Evolutionary conservation across 2,888 invertebrate genomes (phyloP).

Genomic region (Coleophora deauratella): DNA sequence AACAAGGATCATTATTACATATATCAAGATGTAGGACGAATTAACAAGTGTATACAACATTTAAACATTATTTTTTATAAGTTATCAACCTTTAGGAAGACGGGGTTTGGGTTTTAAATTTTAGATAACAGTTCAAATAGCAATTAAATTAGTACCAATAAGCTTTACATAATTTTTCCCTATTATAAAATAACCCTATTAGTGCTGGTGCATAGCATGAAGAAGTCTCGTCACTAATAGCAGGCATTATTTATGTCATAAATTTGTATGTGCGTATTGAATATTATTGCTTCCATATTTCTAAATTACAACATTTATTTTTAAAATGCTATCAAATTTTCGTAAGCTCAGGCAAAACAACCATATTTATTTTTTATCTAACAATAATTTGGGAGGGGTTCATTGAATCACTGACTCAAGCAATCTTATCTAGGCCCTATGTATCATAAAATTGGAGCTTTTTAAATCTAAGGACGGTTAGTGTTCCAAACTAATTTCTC

Average conservation of each 20-base stretch:
- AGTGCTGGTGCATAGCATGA: too few species aligned
- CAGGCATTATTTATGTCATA: not conserved
- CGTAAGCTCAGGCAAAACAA: conserved; percentile 64
- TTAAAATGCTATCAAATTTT: conserved; percentile 47
- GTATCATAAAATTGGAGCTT: too few species aligned
- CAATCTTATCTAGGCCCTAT: too few species aligned
- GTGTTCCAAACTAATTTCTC: too few species aligned
- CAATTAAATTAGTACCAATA: too few species aligned
- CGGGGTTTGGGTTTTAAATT: conserved; percentile 31
- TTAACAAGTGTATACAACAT: conserved; percentile 42
- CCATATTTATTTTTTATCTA: conserved; percentile 23
- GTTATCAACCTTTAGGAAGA: conserved; percentile 59
- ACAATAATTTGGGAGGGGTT: too few species aligned
- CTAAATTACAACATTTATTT: conserved; percentile 11
- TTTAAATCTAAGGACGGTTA: too few species aligned
- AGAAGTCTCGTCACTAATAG: too few species aligned
- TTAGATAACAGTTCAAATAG: not conserved
- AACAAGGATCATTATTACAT: too few species aligned
- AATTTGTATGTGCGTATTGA: conserved; percentile 28
- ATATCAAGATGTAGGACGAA: conserved; percentile 19
- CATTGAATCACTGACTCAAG: too few species aligned
- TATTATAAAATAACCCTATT: too few species aligned
- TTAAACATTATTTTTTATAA: conserved; percentile 10
- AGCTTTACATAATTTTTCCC: too few species aligned
- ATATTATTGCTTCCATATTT: conserved; percentile 22